Evolutionary conservation across 2,888 invertebrate genomes (phyloP), one percentile per base, ranked within the genome.

Genomic region (Tiphia femorata): DNA sequence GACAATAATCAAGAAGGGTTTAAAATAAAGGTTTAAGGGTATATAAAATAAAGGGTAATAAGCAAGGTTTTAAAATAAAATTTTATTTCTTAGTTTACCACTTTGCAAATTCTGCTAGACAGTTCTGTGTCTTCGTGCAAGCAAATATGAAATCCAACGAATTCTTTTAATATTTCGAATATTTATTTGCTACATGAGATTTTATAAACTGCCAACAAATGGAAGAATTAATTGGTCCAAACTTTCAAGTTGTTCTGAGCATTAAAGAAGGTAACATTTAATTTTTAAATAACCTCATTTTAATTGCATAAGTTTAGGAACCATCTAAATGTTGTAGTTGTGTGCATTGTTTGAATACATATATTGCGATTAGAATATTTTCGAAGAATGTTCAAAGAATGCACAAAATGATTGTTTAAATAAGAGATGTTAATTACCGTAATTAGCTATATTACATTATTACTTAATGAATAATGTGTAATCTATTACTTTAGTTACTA

Each of bases 221-320:
- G 90, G 89, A 90, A 73, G 89, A 90, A 75, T 82, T 91, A 65
- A 83, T 84, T 52, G 89, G 88, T 60, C 87, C 88, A 58, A 87
- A 87, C 72, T 87, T 90, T 55, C 89, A 90, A 81, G 87, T 91
- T 67, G 88, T 91, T 60, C 83, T 91, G 48, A 88, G 88, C 59
- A 85, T 91, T 23, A 89, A 88, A 82, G 90, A 90, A 85, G 91
- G 91, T 87, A 61, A 61, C 41, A 17, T 7, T 41, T 14, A 41
- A 23, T 54, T 52, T 17, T 4, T 43, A n/a, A n/a, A 21, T 14
- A 5, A 42, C 42, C 8, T 21, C 7, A 20, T 5, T n/a, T 17
- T 35, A 1, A 4, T 33, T 8, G 1, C 10, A 3, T 20, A 38
- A 8, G 4, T 30, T 5, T 3, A 1, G 0, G 10, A 2, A n/a